These are phyloP conservation scores for Scatophagus argus DNA, from an alignment of 2,113 vertebrate genomes.

Conservation along the genomic window DNA sequence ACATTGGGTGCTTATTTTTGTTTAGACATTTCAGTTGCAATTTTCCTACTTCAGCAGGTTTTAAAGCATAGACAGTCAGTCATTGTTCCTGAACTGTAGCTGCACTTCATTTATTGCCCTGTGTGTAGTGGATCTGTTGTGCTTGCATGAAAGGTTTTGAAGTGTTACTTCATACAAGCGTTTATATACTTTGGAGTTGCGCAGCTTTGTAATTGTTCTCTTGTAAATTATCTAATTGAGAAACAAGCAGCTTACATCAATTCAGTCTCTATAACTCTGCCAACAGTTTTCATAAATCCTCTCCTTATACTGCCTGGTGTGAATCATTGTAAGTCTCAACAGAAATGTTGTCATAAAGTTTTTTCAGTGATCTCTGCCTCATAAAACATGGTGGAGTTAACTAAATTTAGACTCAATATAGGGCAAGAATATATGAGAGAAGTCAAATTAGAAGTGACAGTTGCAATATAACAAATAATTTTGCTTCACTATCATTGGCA, in stretches of 20 bases:
- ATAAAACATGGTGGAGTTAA: conserved; percentile 13
- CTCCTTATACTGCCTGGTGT: not conserved
- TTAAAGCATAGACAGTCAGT: conserved; percentile 16
- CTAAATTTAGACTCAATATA: conserved; percentile 28
- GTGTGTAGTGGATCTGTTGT: conserved; percentile 17
- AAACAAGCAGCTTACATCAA: conserved; percentile 29
- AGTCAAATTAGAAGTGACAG: conserved; percentile 39
- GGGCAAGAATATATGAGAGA: conserved; percentile 32
- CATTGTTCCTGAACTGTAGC: not conserved
- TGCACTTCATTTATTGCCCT: conserved; percentile 33
- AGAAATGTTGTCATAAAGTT: conserved; percentile 16
- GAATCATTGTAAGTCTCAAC: not conserved
- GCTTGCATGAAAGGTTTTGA: conserved; percentile 37
- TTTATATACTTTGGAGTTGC: conserved; percentile 1
- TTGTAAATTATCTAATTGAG: conserved; percentile 18
- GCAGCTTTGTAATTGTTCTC: conserved; percentile 1
- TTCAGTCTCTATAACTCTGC: not conserved
- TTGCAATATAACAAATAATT: conserved; percentile 46
- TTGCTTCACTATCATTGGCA: conserved; percentile 67
- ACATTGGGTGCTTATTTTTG: conserved; percentile 22
- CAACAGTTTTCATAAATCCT: conserved; percentile 10
- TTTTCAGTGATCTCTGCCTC: conserved; percentile 11
- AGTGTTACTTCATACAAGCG: conserved; percentile 25
- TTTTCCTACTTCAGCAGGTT: conserved; percentile 34
- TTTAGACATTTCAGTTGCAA: conserved; percentile 23